phyloP scores from a whole-genome alignment of 2,888 invertebrate species.

The Cataglyphis altisquamis region DNA sequence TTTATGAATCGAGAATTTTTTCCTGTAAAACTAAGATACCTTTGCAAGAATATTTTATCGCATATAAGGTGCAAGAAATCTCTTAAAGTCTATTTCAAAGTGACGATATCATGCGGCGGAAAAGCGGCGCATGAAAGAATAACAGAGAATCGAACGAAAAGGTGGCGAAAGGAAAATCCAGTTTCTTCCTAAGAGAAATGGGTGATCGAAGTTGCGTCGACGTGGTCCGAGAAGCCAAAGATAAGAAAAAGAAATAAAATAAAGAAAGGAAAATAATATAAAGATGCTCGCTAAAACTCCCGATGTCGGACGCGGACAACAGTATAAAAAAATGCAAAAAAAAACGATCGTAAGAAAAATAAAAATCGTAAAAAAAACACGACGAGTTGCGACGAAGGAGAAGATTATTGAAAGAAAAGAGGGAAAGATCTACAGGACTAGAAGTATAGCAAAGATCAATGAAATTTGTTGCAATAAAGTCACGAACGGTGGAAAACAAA shows the following conservation, averaged over 20 bases:
- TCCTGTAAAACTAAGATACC: neutral
- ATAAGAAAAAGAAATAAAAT: constrained; percentile 4
- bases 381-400: neutral
- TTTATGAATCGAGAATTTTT: constrained; percentile 5
- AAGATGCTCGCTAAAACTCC: constrained; percentile 20
- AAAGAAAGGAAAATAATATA: constrained; percentile 25
- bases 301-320: constrained; percentile 2
- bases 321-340: constrained; percentile 24
- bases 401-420: constrained; percentile 4
- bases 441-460: constrained; percentile 36
- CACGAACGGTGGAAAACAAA: constrained; percentile 13
- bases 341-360: constrained; percentile 9
- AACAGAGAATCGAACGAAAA: constrained; percentile 7
- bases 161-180: neutral
- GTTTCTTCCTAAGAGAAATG: constrained; percentile 19
- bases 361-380: constrained; percentile 42
- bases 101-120: neutral
- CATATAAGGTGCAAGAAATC: constrained; percentile 1
- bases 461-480: constrained; percentile 62
- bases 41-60: constrained; percentile 17
- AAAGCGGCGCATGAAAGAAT: constrained; percentile 35
- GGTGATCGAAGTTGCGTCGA: neutral
- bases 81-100: constrained; percentile 8
- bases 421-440: neutral
- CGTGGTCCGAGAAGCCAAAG: neutral